Base-by-base conservation (phyloP, 2,888 invertebrate species). In the Cyrtodaria siliqua region DNA sequence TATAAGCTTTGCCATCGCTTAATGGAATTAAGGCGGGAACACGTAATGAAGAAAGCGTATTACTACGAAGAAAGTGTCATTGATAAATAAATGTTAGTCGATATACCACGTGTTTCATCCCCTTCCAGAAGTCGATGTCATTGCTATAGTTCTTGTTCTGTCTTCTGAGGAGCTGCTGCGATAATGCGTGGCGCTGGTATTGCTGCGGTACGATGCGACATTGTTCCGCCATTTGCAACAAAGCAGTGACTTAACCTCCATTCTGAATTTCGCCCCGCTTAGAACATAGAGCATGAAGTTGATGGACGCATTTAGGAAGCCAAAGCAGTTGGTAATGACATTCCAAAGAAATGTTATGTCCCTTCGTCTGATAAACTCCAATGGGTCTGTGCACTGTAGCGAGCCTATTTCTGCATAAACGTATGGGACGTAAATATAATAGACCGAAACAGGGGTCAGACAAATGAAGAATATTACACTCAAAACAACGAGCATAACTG, bases 251-350 rank as follows among this genome's bases (percentile, higher is more conserved):
- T 61, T 63, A 8, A 88, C 60, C 40, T 87, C 86, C 4, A 70
- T 61, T 29, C 89, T 69, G 68, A 89, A 89, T 27, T 76, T 78
- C 18, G 85, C 72, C 0, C 88, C 89, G 26, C 85, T 86, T 24
- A 86, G 56, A 38, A 85, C 82, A 67, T 89, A 89, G 20, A 87
- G 53, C 16, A 87, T 42, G 64, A 88, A 88, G 68, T 87, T 87
- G 26, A 79, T 66, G 23, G 85, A 77, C 56, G 86, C 83, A 60
- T 86, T 87, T 18, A 85, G 71, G 67, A 87, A 88, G 69, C 81
- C 75, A 0, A 87, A 59, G 26, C 84, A 62, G 57, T 83, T 85
- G 6, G 78, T 78, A 1, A 84, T 57, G 0, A 86, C 83, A 69
- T 82, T 77, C 9, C 57, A 50, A 2, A 89, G 50, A 20, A 59